Conservation (phyloP, 2,797 vertebrate species). For the Leuciscus waleckii region DNA sequence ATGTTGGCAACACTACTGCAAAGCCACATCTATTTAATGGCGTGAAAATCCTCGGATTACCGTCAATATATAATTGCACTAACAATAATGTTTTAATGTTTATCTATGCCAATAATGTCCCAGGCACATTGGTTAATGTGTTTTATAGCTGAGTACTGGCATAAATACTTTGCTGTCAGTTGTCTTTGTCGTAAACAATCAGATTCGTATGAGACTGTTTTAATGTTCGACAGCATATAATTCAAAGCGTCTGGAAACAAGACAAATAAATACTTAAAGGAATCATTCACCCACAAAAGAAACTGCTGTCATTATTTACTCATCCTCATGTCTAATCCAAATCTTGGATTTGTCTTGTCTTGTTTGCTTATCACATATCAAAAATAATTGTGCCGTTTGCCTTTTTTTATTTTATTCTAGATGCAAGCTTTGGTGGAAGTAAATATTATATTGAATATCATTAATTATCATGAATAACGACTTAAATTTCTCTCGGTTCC, state of each 20-base stretch:
- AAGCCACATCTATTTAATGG: conserved; percentile 12
- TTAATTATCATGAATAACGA: not conserved
- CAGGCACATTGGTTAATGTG: not conserved
- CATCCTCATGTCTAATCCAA: not conserved
- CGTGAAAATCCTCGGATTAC: not conserved
- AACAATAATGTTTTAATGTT: conserved; percentile 22
- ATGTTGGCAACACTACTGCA: conserved; percentile 43
- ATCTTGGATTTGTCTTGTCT: not conserved
- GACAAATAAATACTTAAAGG: not conserved
- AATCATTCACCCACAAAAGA: not conserved
- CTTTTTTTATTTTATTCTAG: not conserved
- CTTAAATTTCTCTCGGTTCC: not conserved
- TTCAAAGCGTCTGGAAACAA: conserved; percentile 2
- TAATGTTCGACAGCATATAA: conserved; percentile 5
- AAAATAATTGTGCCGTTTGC: not conserved
- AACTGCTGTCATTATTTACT: not conserved
- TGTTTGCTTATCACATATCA: not conserved
- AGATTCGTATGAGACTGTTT: not conserved
- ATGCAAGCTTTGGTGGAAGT: not conserved
- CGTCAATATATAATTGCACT: conserved; percentile 7
- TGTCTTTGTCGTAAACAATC: not conserved
- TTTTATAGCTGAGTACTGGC: not conserved
- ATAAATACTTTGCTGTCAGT: conserved; percentile 6
- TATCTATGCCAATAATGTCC: not conserved
- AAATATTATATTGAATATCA: not conserved